A percentile compares a stretch with the other conserved stretches of the same genome.
Evolutionary conservation across 2,797 vertebrate species (phyloP).

Genomic region (Notolepis coatsorum): DNA sequence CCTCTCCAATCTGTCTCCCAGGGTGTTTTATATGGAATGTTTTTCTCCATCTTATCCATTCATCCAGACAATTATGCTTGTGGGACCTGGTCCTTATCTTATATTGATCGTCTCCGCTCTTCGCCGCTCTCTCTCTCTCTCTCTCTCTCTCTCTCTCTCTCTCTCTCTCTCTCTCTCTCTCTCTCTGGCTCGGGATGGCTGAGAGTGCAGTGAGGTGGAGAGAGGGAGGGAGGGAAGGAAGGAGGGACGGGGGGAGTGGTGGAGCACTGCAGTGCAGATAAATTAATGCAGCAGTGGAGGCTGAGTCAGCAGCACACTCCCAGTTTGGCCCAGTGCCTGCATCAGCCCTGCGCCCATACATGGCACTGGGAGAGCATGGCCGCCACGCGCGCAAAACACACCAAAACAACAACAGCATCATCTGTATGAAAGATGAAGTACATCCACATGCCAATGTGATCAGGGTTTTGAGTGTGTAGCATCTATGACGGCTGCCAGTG

Average conservation of each 20-base stretch:
- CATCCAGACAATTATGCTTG: conserved; percentile 29
- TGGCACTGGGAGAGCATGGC: conserved; percentile 25
- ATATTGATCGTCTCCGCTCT: conserved; percentile 29
- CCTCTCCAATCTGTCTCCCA: conserved; percentile 11
- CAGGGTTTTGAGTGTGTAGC: not conserved
- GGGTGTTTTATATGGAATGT: not conserved
- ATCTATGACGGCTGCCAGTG: not conserved
- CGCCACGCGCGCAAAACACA: not conserved
- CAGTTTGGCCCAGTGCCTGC: conserved; percentile 73
- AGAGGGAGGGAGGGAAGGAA: conserved; percentile 45
- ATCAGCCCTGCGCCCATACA: conserved; percentile 49
- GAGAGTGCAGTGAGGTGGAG: conserved; percentile 50
- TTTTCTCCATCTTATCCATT: conserved; percentile 23
- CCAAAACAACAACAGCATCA: not conserved
- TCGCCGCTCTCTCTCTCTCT: conserved; percentile 7
- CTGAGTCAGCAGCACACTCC: conserved; percentile 85
- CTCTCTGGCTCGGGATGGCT: conserved; percentile 42
- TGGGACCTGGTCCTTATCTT: conserved; percentile 41
- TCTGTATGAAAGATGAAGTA: not conserved
- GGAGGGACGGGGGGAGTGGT: conserved; percentile 53
- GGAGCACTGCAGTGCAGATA: conserved; percentile 88
- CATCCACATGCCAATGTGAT: not conserved
- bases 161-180: conserved; percentile 13
- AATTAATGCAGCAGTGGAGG: conserved; percentile 84
- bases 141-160: conserved; percentile 23